Evolutionary conservation across 2,888 invertebrate species (phyloP).

Genomic region (Meghimatium bilineatum): DNA sequence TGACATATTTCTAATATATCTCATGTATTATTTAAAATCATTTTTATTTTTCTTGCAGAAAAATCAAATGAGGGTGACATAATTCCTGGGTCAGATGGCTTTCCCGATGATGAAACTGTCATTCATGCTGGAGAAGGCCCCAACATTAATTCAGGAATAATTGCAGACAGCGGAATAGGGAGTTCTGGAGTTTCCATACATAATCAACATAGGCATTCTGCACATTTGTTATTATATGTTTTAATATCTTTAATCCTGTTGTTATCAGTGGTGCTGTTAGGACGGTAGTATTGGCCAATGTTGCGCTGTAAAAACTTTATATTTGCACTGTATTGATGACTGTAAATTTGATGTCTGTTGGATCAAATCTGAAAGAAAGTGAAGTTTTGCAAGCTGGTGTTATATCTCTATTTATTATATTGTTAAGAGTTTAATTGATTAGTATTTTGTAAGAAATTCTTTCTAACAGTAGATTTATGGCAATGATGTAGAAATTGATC

Average conservation of each 20-base stretch:
- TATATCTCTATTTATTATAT: neutral
- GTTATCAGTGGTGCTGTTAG: neutral
- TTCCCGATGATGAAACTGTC: conserved; percentile 43
- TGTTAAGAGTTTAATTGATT: neutral
- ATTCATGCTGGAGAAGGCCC: conserved; percentile 36
- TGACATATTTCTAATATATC: too few relatives aligned
- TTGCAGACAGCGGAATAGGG: conserved; percentile 23
- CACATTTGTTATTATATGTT: neutral
- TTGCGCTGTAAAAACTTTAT: neutral
- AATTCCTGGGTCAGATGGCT: conserved; percentile 44
- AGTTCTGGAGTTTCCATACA: conserved; percentile 23
- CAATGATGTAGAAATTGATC: too few relatives aligned
- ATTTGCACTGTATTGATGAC: conserved; percentile 2
- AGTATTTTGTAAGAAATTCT: too few relatives aligned
- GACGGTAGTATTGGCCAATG: conserved; percentile 7
- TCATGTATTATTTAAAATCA: too few relatives aligned
- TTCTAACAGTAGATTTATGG: too few relatives aligned
- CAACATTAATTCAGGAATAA: conserved; percentile 36
- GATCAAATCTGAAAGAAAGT: neutral
- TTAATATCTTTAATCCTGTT: conserved; percentile 5
- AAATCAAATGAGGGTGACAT: conserved; percentile 5
- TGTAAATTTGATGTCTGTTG: neutral
- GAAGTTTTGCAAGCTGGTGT: neutral
- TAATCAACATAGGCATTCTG: neutral
- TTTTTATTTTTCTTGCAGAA: neutral